phyloP scores from a whole-genome alignment of 2,888 invertebrate genomes.

The Bruchidius siliquastri region DNA sequence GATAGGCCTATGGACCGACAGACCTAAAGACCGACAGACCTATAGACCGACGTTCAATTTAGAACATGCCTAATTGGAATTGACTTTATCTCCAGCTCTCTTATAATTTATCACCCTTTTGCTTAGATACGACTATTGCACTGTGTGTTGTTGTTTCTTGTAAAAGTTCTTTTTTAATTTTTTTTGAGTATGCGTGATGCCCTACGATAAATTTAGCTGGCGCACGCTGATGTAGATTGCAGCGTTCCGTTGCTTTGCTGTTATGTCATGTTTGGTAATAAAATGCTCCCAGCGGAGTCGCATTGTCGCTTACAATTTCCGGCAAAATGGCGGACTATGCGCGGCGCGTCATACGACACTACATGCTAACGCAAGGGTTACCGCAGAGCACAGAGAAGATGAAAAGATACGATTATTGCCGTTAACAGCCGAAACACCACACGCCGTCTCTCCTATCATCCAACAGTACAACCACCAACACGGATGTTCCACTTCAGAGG shows the following conservation, averaged over 20 bases:
- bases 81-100: too few species aligned
- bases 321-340: neutral
- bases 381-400: neutral
- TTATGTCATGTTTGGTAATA: neutral
- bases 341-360: neutral
- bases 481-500: neutral
- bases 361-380: neutral
- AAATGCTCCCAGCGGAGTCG: neutral
- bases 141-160: too few species aligned
- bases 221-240: neutral
- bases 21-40: too few species aligned
- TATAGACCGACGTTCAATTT: too few species aligned
- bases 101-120: too few species aligned
- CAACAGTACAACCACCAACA: neutral
- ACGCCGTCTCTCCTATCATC: neutral
- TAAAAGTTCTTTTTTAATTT: too few species aligned
- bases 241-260: neutral
- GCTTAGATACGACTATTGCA: too few species aligned
- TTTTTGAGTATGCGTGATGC: too few species aligned
- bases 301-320: neutral
- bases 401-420: neutral
- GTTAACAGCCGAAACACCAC: neutral
- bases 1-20: too few species aligned
- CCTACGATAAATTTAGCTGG: neutral
- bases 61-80: too few species aligned